phyloP scores from a whole-genome alignment of 2,888 invertebrate species.

The Hemithea aestivaria region DNA sequence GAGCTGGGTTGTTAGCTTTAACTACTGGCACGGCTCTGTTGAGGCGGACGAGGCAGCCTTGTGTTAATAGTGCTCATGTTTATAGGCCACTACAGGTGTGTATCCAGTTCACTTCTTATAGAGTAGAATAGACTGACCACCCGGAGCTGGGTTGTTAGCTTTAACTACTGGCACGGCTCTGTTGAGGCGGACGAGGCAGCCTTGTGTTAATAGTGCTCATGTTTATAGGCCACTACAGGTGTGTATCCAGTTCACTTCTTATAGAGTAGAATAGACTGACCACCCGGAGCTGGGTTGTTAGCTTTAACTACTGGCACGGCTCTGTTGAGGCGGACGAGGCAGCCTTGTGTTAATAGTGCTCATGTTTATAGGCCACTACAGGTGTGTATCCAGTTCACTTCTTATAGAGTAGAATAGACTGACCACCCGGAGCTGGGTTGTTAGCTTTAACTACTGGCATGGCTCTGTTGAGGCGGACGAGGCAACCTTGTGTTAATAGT shows the following conservation, averaged over 20 bases:
- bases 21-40: slow-evolving; percentile 82
- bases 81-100: slow-evolving; percentile 79
- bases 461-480: slow-evolving; percentile 80
- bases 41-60: slow-evolving; percentile 80
- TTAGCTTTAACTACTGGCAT: slow-evolving; percentile 82
- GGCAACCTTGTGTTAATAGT: slow-evolving; percentile 83
- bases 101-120: too few species aligned
- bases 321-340: slow-evolving; percentile 80
- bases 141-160: slow-evolving; percentile 83
- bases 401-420: too few species aligned
- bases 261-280: too few species aligned
- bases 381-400: too few species aligned
- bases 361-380: slow-evolving; percentile 81
- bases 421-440: slow-evolving; percentile 85
- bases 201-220: slow-evolving; percentile 83
- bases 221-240: slow-evolving; percentile 81
- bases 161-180: slow-evolving; percentile 82
- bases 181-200: slow-evolving; percentile 80
- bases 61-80: slow-evolving; percentile 83
- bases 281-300: slow-evolving; percentile 84
- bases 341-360: slow-evolving; percentile 83
- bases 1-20: slow-evolving; percentile 82
- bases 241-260: too few species aligned
- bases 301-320: slow-evolving; percentile 82
- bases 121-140: slow-evolving; percentile 86